phyloP scores from a whole-genome alignment of 2,797 vertebrate species.

The Morus bassanus region DNA sequence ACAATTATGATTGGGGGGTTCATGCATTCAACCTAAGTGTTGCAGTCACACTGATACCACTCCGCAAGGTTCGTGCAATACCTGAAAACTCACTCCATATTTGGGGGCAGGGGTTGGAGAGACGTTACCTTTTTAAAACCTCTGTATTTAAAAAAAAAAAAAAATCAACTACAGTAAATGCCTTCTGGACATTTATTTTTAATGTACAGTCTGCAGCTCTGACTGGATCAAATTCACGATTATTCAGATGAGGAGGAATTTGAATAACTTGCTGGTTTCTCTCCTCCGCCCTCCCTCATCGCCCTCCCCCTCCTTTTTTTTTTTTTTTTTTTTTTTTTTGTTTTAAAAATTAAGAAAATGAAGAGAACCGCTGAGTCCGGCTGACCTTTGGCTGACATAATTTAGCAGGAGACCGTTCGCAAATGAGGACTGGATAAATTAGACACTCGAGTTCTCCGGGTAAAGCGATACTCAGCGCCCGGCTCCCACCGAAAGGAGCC shows the following conservation, averaged over 20 bases:
- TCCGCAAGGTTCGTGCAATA: neutral
- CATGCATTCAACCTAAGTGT: neutral
- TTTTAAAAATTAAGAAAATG: constrained; percentile 46
- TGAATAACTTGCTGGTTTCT: constrained; percentile 29
- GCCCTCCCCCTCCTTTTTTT: too few species aligned
- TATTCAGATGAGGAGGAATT: constrained; percentile 52
- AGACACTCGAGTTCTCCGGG: constrained; percentile 49
- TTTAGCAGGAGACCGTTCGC: constrained; percentile 48
- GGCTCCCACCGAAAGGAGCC: constrained; percentile 39
- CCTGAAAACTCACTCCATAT: constrained; percentile 29
- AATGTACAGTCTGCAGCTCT: constrained; percentile 44
- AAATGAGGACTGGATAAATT: constrained; percentile 69
- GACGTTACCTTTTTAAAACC: neutral
- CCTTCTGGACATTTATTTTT: constrained; percentile 54
- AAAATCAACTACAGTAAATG: neutral
- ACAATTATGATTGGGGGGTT: constrained; percentile 16
- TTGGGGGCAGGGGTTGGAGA: constrained; percentile 7
- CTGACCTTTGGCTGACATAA: constrained; percentile 74
- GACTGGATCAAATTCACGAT: constrained; percentile 56
- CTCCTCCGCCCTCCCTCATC: neutral
- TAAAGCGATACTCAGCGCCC: constrained; percentile 21
- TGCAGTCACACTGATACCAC: neutral
- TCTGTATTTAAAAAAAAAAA: neutral
- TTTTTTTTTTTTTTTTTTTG: neutral
- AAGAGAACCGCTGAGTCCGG: constrained; percentile 47